Percentiles rank a stretch among this genome's conserved stretches.
Conservation (phyloP, 2,888 invertebrate genomes). For the Oasisia sp. region DNA sequence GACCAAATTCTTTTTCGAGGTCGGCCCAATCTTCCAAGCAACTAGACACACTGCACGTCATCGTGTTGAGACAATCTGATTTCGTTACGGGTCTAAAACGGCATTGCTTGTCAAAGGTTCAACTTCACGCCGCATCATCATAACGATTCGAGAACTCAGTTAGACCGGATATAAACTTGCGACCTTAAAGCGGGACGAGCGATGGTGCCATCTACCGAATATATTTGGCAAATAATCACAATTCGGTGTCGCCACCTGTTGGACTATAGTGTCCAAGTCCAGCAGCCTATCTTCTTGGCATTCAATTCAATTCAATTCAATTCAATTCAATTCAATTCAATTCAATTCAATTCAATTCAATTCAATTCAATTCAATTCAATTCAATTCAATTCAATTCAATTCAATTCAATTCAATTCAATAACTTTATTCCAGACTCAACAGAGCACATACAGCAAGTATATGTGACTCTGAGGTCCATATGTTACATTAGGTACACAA, state of each 20-base stretch:
- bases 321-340: no score
- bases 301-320: no score
- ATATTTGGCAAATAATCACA: neutral
- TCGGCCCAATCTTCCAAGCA: conserved; percentile 58
- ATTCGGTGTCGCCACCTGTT: neutral
- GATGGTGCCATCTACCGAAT: neutral
- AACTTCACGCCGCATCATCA: neutral
- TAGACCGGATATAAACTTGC: conserved; percentile 8
- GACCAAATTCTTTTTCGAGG: conserved; percentile 55
- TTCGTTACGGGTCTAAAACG: neutral
- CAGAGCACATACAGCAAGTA: no score
- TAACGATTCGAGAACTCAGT: neutral
- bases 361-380: no score
- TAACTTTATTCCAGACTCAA: no score
- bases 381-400: no score
- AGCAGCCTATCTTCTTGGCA: no score
- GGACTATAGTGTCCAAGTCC: no score
- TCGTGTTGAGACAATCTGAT: conserved; percentile 1
- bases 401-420: no score
- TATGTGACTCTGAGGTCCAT: no score
- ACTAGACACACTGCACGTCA: conserved; percentile 20
- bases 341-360: no score
- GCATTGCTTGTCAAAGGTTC: neutral
- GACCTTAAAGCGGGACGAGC: neutral
- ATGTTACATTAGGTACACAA: no score